Percentiles rank a stretch among this genome's conserved stretches.
These are phyloP conservation scores for Xiphias gladius DNA, from an alignment of 2,113 vertebrate species.

Conservation along the genomic window DNA sequence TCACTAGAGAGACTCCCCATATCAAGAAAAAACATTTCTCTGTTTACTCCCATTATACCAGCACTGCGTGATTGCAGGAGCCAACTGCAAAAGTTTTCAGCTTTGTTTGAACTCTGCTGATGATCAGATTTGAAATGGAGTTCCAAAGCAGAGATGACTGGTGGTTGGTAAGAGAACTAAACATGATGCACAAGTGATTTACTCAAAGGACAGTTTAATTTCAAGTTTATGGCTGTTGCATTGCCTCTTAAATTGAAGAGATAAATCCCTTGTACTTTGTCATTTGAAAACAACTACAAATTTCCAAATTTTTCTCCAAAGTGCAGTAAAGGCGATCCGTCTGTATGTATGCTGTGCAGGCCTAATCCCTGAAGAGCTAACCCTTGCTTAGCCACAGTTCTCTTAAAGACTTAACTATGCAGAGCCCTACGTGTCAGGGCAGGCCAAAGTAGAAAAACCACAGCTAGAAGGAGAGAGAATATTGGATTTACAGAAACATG, in stretches of 20 bases:
- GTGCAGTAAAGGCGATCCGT: background rate
- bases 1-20: background rate
- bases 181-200: background rate
- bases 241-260: background rate
- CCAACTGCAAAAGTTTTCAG: slow-evolving; percentile 32
- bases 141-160: slow-evolving; percentile 19
- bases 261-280: slow-evolving; percentile 16
- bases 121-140: slow-evolving; percentile 36
- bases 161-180: slow-evolving; percentile 10
- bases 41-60: background rate
- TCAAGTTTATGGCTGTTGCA: background rate
- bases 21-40: background rate
- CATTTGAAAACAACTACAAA: background rate
- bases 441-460: background rate
- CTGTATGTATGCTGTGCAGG: background rate
- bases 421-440: background rate
- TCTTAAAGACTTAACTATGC: background rate
- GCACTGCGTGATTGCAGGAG: background rate
- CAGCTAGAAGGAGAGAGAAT: background rate
- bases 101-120: slow-evolving; percentile 31
- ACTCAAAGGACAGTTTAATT: slow-evolving; percentile 14
- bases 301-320: background rate
- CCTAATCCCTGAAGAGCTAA: background rate
- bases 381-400: background rate
- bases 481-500: background rate